phyloP scores from a whole-genome alignment of 2,888 invertebrate species.

The Argyresthia goedartella region DNA sequence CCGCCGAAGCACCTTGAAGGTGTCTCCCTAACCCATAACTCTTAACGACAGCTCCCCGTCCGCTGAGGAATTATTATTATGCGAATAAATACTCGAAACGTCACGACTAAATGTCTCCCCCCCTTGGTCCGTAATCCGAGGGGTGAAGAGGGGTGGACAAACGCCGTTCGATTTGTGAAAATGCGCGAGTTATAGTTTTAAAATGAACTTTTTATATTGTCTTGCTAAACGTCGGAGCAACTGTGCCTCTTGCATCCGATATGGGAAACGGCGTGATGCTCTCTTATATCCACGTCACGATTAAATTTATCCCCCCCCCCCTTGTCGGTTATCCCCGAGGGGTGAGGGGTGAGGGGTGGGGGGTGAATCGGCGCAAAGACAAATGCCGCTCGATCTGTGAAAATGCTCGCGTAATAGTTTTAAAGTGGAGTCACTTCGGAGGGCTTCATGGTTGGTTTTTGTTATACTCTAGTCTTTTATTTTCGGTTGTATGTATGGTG shows the following conservation, averaged over 20 bases:
- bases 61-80: slow-evolving; percentile 74
- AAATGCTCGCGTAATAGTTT: slow-evolving; percentile 34
- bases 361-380: too few relatives aligned
- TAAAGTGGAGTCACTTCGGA: slow-evolving; percentile 29
- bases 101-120: slow-evolving; percentile 73
- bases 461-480: too few relatives aligned
- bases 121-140: slow-evolving; percentile 34
- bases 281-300: too few relatives aligned
- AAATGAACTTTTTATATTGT: too few relatives aligned
- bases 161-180: slow-evolving; percentile 20
- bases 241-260: too few relatives aligned
- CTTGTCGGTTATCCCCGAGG: too few relatives aligned
- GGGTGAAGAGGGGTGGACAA: slow-evolving; percentile 23
- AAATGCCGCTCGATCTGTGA: slow-evolving; percentile 24
- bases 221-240: too few relatives aligned
- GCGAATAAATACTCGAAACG: slow-evolving; percentile 76
- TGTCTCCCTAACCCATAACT: slow-evolving; percentile 59
- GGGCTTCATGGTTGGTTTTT: not conserved
- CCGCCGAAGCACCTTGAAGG: slow-evolving; percentile 47
- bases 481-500: too few relatives aligned
- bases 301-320: too few relatives aligned
- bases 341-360: too few relatives aligned
- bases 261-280: too few relatives aligned
- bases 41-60: slow-evolving; percentile 51
- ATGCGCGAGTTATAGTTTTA: too few relatives aligned